Percentiles rank a stretch among this genome's conserved stretches.
Evolutionary conservation across 2,888 invertebrate genomes (phyloP).

Genomic region (Blera fallax): DNA sequence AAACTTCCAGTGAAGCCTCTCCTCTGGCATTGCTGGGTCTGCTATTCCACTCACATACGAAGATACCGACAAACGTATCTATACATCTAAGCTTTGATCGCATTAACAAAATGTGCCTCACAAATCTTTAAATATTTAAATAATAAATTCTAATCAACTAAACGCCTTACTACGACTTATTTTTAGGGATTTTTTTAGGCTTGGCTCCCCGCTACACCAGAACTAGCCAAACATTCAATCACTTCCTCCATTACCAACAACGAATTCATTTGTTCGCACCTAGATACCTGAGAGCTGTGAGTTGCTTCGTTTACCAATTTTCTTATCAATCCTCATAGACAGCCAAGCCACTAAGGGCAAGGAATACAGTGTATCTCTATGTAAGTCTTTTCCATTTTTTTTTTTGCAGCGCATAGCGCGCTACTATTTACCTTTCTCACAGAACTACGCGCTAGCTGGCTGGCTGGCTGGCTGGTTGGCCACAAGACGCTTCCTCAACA

Average conservation of each 20-base stretch:
- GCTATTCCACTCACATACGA: too few species aligned
- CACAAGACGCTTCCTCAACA: background rate
- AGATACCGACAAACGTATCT: too few species aligned
- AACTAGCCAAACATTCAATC: background rate
- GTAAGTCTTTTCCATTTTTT: background rate
- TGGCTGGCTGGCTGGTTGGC: too few species aligned
- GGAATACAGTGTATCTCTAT: background rate
- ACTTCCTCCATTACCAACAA: background rate
- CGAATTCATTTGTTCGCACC: background rate
- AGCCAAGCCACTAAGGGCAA: background rate
- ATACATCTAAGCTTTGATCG: too few species aligned
- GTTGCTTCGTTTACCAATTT: background rate
- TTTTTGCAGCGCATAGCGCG: background rate
- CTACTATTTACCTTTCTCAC: conserved; percentile 26
- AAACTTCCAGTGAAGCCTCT: too few species aligned
- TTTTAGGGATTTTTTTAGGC: background rate
- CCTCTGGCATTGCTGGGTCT: too few species aligned
- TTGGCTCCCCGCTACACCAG: background rate
- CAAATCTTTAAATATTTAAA: too few species aligned
- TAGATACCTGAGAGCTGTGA: background rate
- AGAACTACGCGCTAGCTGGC: too few species aligned
- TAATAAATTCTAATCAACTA: background rate
- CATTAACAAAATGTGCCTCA: too few species aligned
- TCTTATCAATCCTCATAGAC: background rate
- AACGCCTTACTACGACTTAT: background rate